Evolutionary conservation across 2,113 vertebrate genomes (phyloP), one percentile per base, ranked within the genome.

Genomic region (Lamprotornis superbus): DNA sequence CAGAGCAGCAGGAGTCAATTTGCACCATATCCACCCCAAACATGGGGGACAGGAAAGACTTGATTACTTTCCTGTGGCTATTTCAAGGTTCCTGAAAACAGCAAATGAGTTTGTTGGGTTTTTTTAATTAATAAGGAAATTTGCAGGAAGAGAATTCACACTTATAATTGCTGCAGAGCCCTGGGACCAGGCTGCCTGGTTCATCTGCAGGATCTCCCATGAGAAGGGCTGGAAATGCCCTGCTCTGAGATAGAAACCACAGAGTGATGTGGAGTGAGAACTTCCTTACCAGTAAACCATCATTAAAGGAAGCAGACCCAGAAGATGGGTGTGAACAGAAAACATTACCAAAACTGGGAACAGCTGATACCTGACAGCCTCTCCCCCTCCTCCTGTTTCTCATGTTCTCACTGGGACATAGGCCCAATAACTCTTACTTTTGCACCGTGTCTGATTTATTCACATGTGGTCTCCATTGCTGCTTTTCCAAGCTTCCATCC

Each of bases 401-500:
- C 14, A 0, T 47, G 19, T 56, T 70, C 71, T 77, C 68, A 53
- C 74, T 52, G 67, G 55, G 40, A 21, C 44, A 4, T 16, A 68
- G 83, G 56, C 68, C 79, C 30, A 20, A 2, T 42, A 82, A 49
- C 63, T 91, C 30, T 1, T 88, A 30, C 53, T 74, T 77, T 75
- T 83, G 52, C 70, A 57, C 28, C 31, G 7, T 12, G 18, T 89
- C 37, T 8, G 1, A 53, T 90, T 86, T 74, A 77, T 53, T 94
- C 84, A 79, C 37, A 21, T 31, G 7, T 31, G 77, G 64, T 91
- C 64, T 83, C 28, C 17, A 2, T 31, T 88, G 74, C 82, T 64
- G 77, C 91, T 94, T 91, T 73, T 55, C 83, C 77, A 65, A 75
- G 81, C 37, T 75, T 80, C 85, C 74, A 75, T 87, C 76, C 76